A percentile compares a stretch with the other conserved stretches of the same genome.
Evolutionary conservation across 2,888 invertebrate species (phyloP).

Genomic region (Brenthis daphne): DNA sequence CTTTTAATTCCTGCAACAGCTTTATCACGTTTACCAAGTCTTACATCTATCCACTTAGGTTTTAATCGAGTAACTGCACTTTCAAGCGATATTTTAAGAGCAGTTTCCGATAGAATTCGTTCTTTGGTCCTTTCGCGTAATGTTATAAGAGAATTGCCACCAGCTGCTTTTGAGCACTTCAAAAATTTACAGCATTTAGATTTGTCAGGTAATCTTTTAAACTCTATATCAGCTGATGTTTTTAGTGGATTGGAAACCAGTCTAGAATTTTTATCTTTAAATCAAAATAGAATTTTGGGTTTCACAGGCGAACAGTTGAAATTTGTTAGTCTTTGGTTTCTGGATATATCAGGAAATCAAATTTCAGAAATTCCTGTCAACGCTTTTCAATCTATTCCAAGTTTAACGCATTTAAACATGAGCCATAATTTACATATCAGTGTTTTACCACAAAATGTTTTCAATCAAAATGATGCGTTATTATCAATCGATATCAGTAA

Average conservation of each 20-base stretch:
- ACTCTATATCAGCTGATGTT: constrained; percentile 86
- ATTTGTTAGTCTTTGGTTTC: constrained; percentile 84
- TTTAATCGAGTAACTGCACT: constrained; percentile 94
- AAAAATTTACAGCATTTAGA: constrained; percentile 87
- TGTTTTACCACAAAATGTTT: constrained; percentile 84
- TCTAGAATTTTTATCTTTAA: constrained; percentile 86
- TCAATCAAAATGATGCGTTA: constrained; percentile 87
- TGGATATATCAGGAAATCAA: constrained; percentile 91
- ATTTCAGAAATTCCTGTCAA: constrained; percentile 87
- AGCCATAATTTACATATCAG: constrained; percentile 88
- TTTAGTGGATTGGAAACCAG: constrained; percentile 89
- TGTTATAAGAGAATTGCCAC: constrained; percentile 92
- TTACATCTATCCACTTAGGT: constrained; percentile 89
- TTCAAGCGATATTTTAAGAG: constrained; percentile 88
- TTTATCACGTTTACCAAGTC: constrained; percentile 88
- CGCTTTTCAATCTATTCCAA: constrained; percentile 85
- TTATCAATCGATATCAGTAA: constrained; percentile 88
- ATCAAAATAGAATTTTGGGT: constrained; percentile 87
- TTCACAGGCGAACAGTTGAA: constrained; percentile 85
- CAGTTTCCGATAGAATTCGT: constrained; percentile 87
- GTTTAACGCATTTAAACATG: constrained; percentile 87
- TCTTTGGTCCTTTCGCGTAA: constrained; percentile 90
- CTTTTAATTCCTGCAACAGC: constrained; percentile 92
- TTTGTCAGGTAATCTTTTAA: constrained; percentile 90
- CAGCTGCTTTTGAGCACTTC: constrained; percentile 90